Percentiles rank a stretch among this genome's conserved stretches.
Conservation (phyloP, 2,888 invertebrate genomes). For the Liopterus haemorrhoidalis region DNA sequence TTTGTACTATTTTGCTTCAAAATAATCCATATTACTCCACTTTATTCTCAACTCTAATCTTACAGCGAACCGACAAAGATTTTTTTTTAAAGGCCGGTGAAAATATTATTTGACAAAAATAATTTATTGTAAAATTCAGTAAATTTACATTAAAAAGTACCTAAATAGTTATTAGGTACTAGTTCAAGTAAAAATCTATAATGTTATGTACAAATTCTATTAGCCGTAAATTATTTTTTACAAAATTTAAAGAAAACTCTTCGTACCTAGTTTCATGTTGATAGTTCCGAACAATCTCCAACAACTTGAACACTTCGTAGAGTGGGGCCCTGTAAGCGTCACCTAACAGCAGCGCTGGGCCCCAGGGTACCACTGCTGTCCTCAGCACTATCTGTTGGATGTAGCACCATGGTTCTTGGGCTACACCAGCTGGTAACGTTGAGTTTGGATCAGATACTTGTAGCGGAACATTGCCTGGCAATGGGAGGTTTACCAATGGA, state of each 20-base stretch:
- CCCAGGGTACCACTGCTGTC: slow-evolving; percentile 82
- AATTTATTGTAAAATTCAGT: not conserved
- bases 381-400: slow-evolving; percentile 68
- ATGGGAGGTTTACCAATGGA: slow-evolving; percentile 77
- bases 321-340: slow-evolving; percentile 91
- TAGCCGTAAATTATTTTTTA: too few relatives aligned
- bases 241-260: too few relatives aligned
- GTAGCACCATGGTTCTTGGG: slow-evolving; percentile 59
- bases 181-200: too few relatives aligned
- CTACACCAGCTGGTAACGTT: slow-evolving; percentile 9
- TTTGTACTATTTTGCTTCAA: too few relatives aligned
- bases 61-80: too few relatives aligned
- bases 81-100: too few relatives aligned
- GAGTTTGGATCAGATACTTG: slow-evolving; percentile 55
- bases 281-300: slow-evolving; percentile 81
- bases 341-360: slow-evolving; percentile 68
- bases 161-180: too few relatives aligned
- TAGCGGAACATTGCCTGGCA: slow-evolving; percentile 85
- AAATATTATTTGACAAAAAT: not conserved
- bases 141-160: not conserved
- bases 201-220: too few relatives aligned
- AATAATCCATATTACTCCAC: too few relatives aligned
- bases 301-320: slow-evolving; percentile 79
- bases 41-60: too few relatives aligned
- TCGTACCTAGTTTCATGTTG: slow-evolving; percentile 65